These are phyloP conservation scores for Potamarius usumacintae DNA, from an alignment of 2,113 vertebrate species.

Conservation along the genomic window DNA sequence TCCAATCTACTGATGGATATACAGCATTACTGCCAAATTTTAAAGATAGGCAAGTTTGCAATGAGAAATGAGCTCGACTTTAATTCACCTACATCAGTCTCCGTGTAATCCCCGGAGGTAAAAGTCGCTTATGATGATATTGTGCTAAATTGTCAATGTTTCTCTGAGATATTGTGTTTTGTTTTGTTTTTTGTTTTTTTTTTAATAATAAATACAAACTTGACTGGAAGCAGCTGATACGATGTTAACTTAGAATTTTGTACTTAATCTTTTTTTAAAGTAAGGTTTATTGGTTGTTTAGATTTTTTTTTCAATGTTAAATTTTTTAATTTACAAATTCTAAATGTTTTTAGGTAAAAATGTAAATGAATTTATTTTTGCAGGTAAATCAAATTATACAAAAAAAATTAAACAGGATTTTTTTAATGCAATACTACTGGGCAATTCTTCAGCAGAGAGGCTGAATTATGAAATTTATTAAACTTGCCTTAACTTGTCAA, in stretches of 20 bases:
- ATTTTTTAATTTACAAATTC: not conserved
- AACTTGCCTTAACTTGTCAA: too few species aligned
- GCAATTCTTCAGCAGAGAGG: too few species aligned
- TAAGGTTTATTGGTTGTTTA: not conserved
- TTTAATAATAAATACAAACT: not conserved
- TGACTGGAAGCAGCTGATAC: not conserved
- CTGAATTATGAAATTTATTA: too few species aligned
- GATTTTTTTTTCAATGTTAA: too few species aligned
- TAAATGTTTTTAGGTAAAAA: too few species aligned
- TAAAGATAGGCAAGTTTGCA: not conserved
- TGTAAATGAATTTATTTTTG: not conserved
- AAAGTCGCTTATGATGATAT: too few species aligned
- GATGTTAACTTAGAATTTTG: not conserved
- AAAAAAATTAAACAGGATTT: not conserved
- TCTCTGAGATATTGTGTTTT: too few species aligned
- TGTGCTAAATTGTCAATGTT: too few species aligned
- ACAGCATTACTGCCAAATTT: not conserved
- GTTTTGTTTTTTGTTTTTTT: too few species aligned
- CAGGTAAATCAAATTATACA: not conserved
- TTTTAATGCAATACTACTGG: not conserved
- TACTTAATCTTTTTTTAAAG: not conserved
- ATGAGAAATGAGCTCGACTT: too few species aligned
- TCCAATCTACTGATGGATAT: not conserved
- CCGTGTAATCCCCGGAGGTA: too few species aligned
- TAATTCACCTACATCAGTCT: too few species aligned